Base-by-base conservation (phyloP, 2,113 vertebrate genomes). In the Leptobrachium ailaonicum region DNA sequence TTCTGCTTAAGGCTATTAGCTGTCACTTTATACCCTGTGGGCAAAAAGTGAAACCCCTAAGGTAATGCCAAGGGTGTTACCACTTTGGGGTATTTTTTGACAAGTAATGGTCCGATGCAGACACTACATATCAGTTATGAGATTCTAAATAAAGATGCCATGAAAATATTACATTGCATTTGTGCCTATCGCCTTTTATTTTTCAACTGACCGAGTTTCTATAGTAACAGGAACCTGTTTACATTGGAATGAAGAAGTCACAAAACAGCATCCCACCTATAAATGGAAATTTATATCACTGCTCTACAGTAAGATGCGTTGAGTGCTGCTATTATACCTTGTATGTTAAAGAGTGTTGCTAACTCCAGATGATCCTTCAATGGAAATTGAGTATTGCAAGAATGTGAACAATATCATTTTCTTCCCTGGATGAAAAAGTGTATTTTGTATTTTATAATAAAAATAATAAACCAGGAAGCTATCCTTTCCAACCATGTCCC, bases 1-100 rank as follows among this genome's bases (percentile, higher is more conserved):
- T 74, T 68, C 20, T 68, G 71, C 78, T 80, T 45, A 44, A 45
- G 71, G 78, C 78, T 63, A 80, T 80, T 74, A 80, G 42, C 78
- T 80, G 78, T 80, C 78, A 80, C 63, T 66, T 74, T 73, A 74
- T 80, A 80, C 78, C 78, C 78, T 74, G 70, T 74, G 78, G 78
- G 71, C 71, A 74, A n/a, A 74, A 11, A 80, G 77, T 74, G 64
- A 80, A 74, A 41, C 78, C 78, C 78, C 78, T 74, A 56, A 80
- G 78, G 78, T 74, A 74, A 80, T 80, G 71, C 78, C 71, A 80
- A 74, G 71, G 78, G 78, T 80, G 71, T 80, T 64, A 80, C 64
- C 66, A 80, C 71, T 68, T 74, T 80, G 53, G 66, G 78, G 71
- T 71, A 80, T 80, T 68, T 74, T 60, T 80, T 80, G 78, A 80